Percentiles rank a stretch among this genome's conserved stretches.
Conservation (phyloP, 2,113 vertebrate species). For the Psilopsiagon aymara region DNA sequence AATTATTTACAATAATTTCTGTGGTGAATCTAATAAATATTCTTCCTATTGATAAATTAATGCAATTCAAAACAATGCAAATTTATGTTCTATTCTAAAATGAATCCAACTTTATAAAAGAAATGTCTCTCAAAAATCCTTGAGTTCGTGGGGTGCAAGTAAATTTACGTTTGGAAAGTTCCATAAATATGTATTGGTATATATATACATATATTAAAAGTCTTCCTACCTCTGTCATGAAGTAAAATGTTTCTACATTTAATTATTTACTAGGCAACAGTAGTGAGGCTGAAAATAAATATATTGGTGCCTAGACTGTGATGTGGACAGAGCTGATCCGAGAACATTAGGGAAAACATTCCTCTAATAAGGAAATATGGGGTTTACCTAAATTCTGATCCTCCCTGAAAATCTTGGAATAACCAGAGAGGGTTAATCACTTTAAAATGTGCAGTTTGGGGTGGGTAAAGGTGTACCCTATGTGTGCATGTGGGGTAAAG, state of each 20-base stretch:
- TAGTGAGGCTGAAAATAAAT: neutral
- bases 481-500: neutral
- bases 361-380: neutral
- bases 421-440: neutral
- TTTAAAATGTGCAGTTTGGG: neutral
- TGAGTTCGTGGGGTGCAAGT: neutral
- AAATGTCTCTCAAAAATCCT: neutral
- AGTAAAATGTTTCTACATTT: neutral
- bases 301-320: neutral
- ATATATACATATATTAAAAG: neutral
- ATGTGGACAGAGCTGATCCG: neutral
- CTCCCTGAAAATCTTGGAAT: neutral
- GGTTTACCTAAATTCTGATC: neutral
- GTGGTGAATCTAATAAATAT: neutral
- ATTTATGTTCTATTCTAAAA: neutral
- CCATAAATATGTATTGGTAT: neutral
- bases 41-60: neutral
- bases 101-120: neutral
- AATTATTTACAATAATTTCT: neutral
- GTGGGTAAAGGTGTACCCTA: neutral
- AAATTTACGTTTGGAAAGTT: neutral
- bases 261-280: neutral
- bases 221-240: neutral
- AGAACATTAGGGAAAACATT: neutral
- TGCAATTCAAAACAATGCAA: neutral